These are phyloP conservation scores for Leuctra nigra DNA, from an alignment of 2,888 invertebrate species.

Conservation along the genomic window DNA sequence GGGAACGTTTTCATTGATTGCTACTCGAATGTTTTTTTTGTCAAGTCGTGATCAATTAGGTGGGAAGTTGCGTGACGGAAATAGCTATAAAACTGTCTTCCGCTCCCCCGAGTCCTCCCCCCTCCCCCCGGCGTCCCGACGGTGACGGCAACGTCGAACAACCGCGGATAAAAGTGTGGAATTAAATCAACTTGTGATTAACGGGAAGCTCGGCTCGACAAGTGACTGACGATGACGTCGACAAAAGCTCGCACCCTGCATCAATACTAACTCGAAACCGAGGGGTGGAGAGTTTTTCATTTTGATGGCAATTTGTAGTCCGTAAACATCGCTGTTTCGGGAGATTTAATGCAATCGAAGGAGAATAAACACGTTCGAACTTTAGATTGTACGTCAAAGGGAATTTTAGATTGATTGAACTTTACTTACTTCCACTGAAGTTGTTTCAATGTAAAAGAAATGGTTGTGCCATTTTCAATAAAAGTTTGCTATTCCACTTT, in stretches of 20 bases:
- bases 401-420: too few species aligned
- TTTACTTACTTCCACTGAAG: too few species aligned
- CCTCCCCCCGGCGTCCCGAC: neutral
- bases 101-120: neutral
- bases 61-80: slow-evolving; percentile 8
- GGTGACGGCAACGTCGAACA: neutral
- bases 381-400: too few species aligned
- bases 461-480: too few species aligned
- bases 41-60: slow-evolving; percentile 5
- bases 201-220: neutral
- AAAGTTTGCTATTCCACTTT: too few species aligned
- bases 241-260: neutral
- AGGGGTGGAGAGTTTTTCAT: neutral
- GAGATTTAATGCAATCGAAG: too few species aligned
- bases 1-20: neutral
- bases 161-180: neutral
- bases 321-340: too few species aligned
- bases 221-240: slow-evolving; percentile 6
- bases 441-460: too few species aligned
- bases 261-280: neutral
- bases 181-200: slow-evolving; percentile 10
- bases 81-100: slow-evolving; percentile 7
- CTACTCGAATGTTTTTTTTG: neutral
- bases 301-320: neutral
- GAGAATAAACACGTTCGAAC: too few species aligned